These are phyloP conservation scores for Procambarus virginalis DNA, from an alignment of 1,140 invertebrate species.

Conservation along the genomic window DNA sequence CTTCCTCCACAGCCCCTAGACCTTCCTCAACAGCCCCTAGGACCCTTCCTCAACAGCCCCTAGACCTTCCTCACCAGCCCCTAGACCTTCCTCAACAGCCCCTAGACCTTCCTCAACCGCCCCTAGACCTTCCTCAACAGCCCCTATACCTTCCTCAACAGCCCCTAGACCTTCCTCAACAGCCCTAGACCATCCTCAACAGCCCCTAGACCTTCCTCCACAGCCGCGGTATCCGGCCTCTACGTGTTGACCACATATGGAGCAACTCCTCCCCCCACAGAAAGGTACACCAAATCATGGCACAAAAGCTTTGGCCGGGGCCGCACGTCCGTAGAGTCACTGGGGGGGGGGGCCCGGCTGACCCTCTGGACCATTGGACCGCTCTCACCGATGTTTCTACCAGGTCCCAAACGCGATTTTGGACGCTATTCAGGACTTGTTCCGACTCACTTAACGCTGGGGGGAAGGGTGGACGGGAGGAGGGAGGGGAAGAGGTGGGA, in stretches of 20 bases:
- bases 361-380: slow-evolving; percentile 4
- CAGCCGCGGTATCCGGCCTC: background rate
- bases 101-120: too few species aligned
- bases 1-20: too few species aligned
- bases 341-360: too few species aligned
- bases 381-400: background rate
- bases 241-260: background rate
- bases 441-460: background rate
- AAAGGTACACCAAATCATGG: background rate
- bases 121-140: too few species aligned
- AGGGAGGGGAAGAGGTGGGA: background rate
- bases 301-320: background rate
- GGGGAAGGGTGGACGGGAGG: background rate
- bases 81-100: too few species aligned
- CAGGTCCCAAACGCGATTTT: background rate
- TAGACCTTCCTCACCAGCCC: too few species aligned
- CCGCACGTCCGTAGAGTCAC: background rate
- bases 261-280: background rate
- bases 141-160: too few species aligned
- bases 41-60: too few species aligned
- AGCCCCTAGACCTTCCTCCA: background rate
- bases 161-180: too few species aligned
- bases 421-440: slow-evolving; percentile 1
- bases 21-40: too few species aligned
- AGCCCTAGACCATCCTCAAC: background rate